Conservation (phyloP, 2,797 vertebrate genomes). For the Apodemus agrarius region DNA sequence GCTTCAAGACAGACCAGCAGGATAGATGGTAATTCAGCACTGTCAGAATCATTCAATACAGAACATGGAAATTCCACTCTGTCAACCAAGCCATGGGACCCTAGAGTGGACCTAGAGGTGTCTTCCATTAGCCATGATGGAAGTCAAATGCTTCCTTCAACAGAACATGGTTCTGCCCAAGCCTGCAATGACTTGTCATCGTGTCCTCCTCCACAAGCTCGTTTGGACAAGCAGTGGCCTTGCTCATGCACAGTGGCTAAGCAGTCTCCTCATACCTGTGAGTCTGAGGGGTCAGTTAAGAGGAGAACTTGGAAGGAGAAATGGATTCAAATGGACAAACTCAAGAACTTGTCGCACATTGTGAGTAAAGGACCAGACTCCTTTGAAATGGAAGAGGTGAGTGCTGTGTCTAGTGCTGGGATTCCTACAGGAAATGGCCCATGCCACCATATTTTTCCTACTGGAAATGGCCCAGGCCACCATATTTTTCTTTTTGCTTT, state of each 20-base stretch:
- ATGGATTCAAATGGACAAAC: slow-evolving; percentile 22
- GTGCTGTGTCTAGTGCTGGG: not conserved
- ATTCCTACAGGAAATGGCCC: not conserved
- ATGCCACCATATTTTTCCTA: not conserved
- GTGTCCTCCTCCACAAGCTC: not conserved
- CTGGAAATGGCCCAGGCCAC: too few species aligned
- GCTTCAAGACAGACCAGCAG: slow-evolving; percentile 84
- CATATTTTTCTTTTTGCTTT: not conserved
- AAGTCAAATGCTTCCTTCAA: slow-evolving; percentile 67
- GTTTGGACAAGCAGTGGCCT: slow-evolving; percentile 28
- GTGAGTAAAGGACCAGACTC: slow-evolving; percentile 83
- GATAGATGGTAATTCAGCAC: not conserved
- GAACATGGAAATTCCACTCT: not conserved
- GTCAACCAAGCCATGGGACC: slow-evolving; percentile 9
- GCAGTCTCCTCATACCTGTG: slow-evolving; percentile 2
- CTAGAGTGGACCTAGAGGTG: slow-evolving; percentile 39
- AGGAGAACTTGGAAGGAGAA: slow-evolving; percentile 48
- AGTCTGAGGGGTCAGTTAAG: slow-evolving; percentile 46
- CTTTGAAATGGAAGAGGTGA: slow-evolving; percentile 93
- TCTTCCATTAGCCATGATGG: slow-evolving; percentile 38
- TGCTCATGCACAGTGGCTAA: slow-evolving; percentile 10
- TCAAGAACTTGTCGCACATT: slow-evolving; percentile 75
- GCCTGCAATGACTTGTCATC: not conserved
- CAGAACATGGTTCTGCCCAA: slow-evolving; percentile 74
- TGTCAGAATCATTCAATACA: not conserved